A percentile compares a stretch with the other conserved stretches of the same genome.
phyloP scores from a whole-genome alignment of 1,140 invertebrate genomes.

The Streblospio benedicti region DNA sequence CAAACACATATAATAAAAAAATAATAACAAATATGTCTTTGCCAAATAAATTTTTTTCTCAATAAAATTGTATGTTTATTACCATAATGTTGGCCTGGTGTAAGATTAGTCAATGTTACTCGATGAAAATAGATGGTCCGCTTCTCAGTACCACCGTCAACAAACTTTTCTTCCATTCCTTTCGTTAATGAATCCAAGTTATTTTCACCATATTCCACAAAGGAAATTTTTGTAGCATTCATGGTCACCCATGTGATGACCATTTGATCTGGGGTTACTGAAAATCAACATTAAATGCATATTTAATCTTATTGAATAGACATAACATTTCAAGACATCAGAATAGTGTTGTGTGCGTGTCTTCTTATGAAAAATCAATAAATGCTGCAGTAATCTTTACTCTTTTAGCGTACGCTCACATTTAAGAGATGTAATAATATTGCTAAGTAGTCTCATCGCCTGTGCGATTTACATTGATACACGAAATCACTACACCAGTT shows the following conservation, averaged over 20 bases:
- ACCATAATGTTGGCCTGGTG: constrained; percentile 58
- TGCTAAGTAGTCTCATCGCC: too few relatives aligned
- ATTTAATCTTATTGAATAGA: too few relatives aligned
- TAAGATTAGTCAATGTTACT: constrained; percentile 55
- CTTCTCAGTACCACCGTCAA: constrained; percentile 65
- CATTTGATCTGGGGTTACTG: constrained; percentile 61
- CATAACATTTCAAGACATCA: too few relatives aligned
- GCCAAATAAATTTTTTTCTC: constrained; percentile 7
- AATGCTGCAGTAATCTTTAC: too few relatives aligned
- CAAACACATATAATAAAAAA: background rate
- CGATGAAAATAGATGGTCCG: constrained; percentile 72
- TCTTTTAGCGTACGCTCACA: too few relatives aligned
- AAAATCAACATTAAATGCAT: too few relatives aligned
- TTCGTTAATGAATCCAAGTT: constrained; percentile 46
- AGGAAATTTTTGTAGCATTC: constrained; percentile 56
- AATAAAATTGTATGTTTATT: constrained; percentile 18
- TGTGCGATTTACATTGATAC: too few relatives aligned
- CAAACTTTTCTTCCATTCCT: constrained; percentile 61
- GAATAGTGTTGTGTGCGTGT: too few relatives aligned
- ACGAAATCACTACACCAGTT: too few relatives aligned
- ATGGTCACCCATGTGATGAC: constrained; percentile 84
- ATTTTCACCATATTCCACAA: constrained; percentile 67
- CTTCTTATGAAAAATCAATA: too few relatives aligned
- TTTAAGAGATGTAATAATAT: too few relatives aligned
- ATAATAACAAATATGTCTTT: background rate